Percentiles rank a stretch among this genome's conserved stretches.
Evolutionary conservation across 2,888 invertebrate species (phyloP).

Genomic region (Melieria omissa): DNA sequence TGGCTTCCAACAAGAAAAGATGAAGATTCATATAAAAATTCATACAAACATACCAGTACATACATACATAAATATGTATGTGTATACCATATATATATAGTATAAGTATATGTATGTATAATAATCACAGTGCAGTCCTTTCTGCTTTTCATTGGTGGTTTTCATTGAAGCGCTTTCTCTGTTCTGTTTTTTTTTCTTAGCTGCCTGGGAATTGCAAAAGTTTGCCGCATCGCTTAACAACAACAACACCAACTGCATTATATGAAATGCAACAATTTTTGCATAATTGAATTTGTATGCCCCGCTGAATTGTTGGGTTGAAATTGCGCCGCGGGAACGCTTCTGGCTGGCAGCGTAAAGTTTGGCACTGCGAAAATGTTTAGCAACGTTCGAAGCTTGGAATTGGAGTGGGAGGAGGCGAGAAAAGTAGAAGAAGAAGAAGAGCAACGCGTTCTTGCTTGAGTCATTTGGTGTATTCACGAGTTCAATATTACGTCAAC

Average conservation of each 20-base stretch:
- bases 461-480: too few species aligned
- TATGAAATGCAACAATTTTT: slow-evolving; percentile 30
- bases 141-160: background rate
- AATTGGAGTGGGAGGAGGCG: too few species aligned
- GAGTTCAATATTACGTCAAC: too few species aligned
- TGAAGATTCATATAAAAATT: background rate
- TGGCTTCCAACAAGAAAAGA: slow-evolving; percentile 26
- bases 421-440: too few species aligned
- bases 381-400: too few species aligned
- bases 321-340: too few species aligned
- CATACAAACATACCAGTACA: background rate
- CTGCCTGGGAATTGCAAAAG: background rate
- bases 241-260: background rate
- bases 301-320: slow-evolving; percentile 14
- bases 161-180: background rate
- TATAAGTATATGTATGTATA: too few species aligned
- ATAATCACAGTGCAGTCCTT: background rate
- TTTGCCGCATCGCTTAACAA: background rate
- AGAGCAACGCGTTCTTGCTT: too few species aligned
- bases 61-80: background rate
- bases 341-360: too few species aligned
- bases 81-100: background rate
- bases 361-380: too few species aligned
- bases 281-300: slow-evolving; percentile 41
- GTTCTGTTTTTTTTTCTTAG: background rate